phyloP scores from a whole-genome alignment of 2,888 invertebrate species.

The Adelognathus sp. region DNA sequence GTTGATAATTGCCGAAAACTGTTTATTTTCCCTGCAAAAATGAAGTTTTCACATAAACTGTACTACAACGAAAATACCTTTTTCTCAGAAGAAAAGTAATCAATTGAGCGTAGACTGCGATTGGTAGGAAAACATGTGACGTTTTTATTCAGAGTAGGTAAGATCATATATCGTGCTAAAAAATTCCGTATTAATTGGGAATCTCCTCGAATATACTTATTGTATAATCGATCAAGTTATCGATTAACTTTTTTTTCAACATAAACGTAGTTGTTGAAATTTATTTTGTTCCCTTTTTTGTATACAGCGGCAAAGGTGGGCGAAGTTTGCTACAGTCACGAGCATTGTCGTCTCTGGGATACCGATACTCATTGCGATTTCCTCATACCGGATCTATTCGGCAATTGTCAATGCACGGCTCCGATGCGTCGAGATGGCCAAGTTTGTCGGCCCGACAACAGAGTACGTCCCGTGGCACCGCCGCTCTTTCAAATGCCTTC shows the following conservation, averaged over 20 bases:
- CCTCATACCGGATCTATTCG: conserved; percentile 93
- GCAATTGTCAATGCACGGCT: conserved; percentile 89
- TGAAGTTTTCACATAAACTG: too few species aligned
- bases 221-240: conserved; percentile 16
- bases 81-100: too few species aligned
- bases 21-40: too few species aligned
- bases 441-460: conserved; percentile 81
- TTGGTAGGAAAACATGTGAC: too few species aligned
- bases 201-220: not conserved
- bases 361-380: conserved; percentile 93
- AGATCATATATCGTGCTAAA: too few species aligned
- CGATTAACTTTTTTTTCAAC: not conserved
- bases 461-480: conserved; percentile 75
- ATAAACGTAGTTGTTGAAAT: not conserved
- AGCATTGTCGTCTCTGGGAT: conserved; percentile 93
- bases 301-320: conserved; percentile 90
- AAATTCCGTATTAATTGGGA: too few species aligned
- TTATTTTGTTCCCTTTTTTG: conserved; percentile 5
- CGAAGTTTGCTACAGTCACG: conserved; percentile 94
- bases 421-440: conserved; percentile 79
- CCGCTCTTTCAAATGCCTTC: conserved; percentile 11
- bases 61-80: too few species aligned
- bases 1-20: too few species aligned
- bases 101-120: too few species aligned
- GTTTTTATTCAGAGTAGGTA: too few species aligned